phyloP scores from a whole-genome alignment of 2,797 vertebrate species.

The Rhyacichthys aspro region DNA sequence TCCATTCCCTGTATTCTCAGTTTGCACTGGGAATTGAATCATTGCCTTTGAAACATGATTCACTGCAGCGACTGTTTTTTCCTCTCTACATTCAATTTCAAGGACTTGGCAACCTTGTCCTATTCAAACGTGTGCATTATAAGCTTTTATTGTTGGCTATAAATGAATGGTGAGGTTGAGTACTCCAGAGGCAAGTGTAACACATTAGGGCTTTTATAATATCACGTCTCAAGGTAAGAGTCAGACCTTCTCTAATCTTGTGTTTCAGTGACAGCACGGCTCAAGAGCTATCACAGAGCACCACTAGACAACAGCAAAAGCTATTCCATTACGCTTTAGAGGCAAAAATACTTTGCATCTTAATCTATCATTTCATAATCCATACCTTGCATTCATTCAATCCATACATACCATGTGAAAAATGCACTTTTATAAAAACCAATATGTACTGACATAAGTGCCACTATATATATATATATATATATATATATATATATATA shows the following conservation, averaged over 20 bases:
- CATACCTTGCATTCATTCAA: not conserved
- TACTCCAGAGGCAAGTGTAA: conserved; percentile 61
- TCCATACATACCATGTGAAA: not conserved
- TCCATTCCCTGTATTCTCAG: conserved; percentile 70
- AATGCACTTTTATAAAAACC: not conserved
- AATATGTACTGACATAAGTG: conserved; percentile 4
- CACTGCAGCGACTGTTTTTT: conserved; percentile 53
- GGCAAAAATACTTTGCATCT: not conserved
- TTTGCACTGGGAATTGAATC: conserved; percentile 72
- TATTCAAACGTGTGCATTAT: conserved; percentile 76
- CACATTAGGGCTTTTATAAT: conserved; percentile 64
- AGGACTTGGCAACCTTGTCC: conserved; percentile 80
- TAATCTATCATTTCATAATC: not conserved
- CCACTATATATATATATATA: no score
- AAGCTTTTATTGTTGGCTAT: conserved; percentile 76
- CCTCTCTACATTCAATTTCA: conserved; percentile 70
- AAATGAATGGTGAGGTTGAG: conserved; percentile 73
- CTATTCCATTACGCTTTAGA: conserved; percentile 14
- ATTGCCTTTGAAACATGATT: conserved; percentile 77
- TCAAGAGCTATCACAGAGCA: conserved; percentile 25
- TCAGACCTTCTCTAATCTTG: conserved; percentile 37
- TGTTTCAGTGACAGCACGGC: conserved; percentile 30
- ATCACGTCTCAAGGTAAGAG: conserved; percentile 64
- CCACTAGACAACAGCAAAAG: conserved; percentile 31
- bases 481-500: no score